Base-by-base conservation (phyloP, 2,113 vertebrate species). In the Uria aalge region DNA sequence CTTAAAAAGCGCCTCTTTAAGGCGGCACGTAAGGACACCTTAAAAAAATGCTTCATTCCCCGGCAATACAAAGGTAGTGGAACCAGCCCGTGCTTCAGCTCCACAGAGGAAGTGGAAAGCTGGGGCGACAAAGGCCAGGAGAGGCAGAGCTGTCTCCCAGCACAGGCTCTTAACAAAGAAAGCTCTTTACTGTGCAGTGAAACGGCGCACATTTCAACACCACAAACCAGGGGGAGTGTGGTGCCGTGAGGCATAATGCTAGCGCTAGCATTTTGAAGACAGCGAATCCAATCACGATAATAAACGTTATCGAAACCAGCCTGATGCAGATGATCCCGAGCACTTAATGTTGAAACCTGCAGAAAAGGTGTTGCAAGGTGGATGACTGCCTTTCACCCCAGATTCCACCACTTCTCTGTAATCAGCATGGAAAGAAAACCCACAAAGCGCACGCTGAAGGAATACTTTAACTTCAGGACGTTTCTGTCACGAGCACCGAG, bases 201-300 rank as follows among this genome's bases (percentile, higher is more conserved):
- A 73, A 22, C 0, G 26, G 48, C 5, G 36, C 59, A 21, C 36
- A 23, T 41, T 76, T 12, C 56, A 62, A 10, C 18, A 84, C 24
- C 0, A 0, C 59, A 30, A 56, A 66, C 13, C 48, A 29, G 8
- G 0, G 41, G 19, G 18, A 43, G 27, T 0, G 11, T 6, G 34
- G 38, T 40, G 32, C 63, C 2, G 0, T 3, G 22, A 47, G 8
- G 21, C 21, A 1, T 3, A 50, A 48, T 1, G 8, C 32, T 2
- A 11, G 34, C 4, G 32, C 5, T 11, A 26, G 19, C 14, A 36
- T 38, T 67, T 4, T 27, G 50, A 52, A 73, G 17, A 38, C 15
- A 4, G 34, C 3, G 11, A 62, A 75, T 29, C 9, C 43, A 63
- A 23, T 6, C 4, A 15, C 0, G 17, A 12, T 4, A 41, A 69